phyloP scores from a whole-genome alignment of 2,888 invertebrate species.

The Dicyrtoma fusca region DNA sequence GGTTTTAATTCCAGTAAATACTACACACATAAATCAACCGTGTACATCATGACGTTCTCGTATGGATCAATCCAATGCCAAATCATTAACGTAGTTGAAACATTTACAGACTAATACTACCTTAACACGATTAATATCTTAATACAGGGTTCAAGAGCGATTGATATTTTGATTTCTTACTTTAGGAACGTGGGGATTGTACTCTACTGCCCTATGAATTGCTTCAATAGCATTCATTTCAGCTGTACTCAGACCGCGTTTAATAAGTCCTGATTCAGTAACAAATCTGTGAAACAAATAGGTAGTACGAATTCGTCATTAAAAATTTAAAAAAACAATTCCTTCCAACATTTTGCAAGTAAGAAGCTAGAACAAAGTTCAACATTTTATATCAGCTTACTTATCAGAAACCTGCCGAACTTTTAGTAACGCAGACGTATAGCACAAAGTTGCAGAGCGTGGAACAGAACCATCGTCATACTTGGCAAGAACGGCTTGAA shows the following conservation, averaged over 20 bases:
- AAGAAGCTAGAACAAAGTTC: background rate
- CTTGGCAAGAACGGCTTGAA: conserved; percentile 87
- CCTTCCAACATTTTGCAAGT: background rate
- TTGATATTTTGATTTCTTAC: conserved; percentile 59
- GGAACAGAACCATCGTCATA: conserved; percentile 93
- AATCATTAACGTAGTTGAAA: background rate
- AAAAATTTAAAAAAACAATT: background rate
- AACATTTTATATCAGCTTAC: conserved; percentile 58
- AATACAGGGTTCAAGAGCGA: too few relatives aligned
- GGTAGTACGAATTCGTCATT: conserved; percentile 1
- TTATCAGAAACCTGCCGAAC: conserved; percentile 88
- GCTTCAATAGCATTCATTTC: conserved; percentile 91
- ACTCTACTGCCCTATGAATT: conserved; percentile 93
- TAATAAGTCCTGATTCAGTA: conserved; percentile 69
- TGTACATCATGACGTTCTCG: too few relatives aligned
- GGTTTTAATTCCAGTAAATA: conserved; percentile 94
- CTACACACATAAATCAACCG: conserved; percentile 59
- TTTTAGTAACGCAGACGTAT: conserved; percentile 91
- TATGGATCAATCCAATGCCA: too few relatives aligned
- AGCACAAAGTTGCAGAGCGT: conserved; percentile 92
- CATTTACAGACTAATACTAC: too few relatives aligned
- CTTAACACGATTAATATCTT: too few relatives aligned
- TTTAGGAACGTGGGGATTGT: conserved; percentile 97
- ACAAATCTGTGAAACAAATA: conserved; percentile 68
- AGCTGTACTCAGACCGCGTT: conserved; percentile 66